Percentiles rank a stretch among this genome's conserved stretches.
These are phyloP conservation scores for Rhimphoctona megacephalus DNA, from an alignment of 2,888 invertebrate species.

Conservation along the genomic window DNA sequence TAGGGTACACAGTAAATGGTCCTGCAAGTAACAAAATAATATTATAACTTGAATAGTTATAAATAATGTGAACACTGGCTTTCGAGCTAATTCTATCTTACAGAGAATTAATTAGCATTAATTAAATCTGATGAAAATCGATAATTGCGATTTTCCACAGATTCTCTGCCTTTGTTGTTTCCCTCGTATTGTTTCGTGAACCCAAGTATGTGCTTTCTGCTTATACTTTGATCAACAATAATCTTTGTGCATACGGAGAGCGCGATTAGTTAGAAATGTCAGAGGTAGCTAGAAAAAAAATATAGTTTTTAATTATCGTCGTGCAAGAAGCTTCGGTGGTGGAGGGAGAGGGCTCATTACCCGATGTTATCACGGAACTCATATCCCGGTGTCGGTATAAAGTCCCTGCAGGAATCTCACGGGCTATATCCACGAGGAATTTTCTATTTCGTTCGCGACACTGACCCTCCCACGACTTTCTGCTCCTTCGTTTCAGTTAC, in stretches of 20 bases:
- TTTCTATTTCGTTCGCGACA: constrained; percentile 78
- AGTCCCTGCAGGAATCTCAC: constrained; percentile 66
- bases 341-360: constrained; percentile 75
- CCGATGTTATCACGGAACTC: constrained; percentile 75
- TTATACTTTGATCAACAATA: constrained; percentile 24
- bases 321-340: neutral
- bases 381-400: constrained; percentile 64
- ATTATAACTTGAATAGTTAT: neutral
- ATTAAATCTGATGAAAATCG: neutral
- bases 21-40: neutral
- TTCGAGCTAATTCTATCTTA: neutral
- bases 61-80: neutral
- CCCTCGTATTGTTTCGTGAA: constrained; percentile 57
- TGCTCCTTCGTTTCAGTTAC: constrained; percentile 49
- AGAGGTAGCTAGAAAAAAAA: constrained; percentile 76
- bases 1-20: neutral
- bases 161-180: neutral
- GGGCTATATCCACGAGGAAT: constrained; percentile 76
- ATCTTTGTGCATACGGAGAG: constrained; percentile 35
- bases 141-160: neutral
- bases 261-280: constrained; percentile 75
- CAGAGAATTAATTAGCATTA: neutral
- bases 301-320: constrained; percentile 81
- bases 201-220: constrained; percentile 17
- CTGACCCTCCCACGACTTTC: constrained; percentile 70